phyloP scores from a whole-genome alignment of 2,888 invertebrate species.

The Cheilosia urbana region DNA sequence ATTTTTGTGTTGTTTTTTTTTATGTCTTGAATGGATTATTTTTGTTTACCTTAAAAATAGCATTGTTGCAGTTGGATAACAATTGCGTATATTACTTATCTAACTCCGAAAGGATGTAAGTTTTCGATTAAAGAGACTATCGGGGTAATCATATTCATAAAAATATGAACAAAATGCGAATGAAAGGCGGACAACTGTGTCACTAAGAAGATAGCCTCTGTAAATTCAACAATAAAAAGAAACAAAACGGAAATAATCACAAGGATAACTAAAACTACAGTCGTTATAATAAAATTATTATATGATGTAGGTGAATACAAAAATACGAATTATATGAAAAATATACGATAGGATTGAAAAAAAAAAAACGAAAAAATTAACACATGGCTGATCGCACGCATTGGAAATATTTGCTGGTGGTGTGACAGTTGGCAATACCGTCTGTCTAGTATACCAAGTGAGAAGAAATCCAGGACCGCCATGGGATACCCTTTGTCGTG shows the following conservation, averaged over 20 bases:
- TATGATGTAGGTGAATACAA: conserved; percentile 1
- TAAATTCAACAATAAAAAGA: background rate
- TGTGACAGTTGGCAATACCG: background rate
- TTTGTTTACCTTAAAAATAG: conserved; percentile 26
- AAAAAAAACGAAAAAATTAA: background rate
- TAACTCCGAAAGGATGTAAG: conserved; percentile 19
- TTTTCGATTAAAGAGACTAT: conserved; percentile 13
- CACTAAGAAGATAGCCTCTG: conserved; percentile 11
- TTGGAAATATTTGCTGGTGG: background rate
- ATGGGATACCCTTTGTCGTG: background rate
- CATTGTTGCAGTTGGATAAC: conserved; percentile 20
- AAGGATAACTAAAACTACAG: background rate
- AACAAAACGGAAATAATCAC: no score
- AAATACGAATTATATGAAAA: background rate
- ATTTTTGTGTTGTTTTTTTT: background rate
- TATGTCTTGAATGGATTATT: conserved; percentile 5
- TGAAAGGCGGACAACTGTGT: background rate
- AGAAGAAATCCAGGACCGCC: background rate
- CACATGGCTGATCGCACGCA: background rate
- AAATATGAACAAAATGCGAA: background rate
- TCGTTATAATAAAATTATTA: conserved; percentile 29
- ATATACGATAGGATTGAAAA: background rate
- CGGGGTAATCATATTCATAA: conserved; percentile 18
- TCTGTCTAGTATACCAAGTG: background rate
- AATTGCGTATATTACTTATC: conserved; percentile 33